phyloP scores from a whole-genome alignment of 2,888 invertebrate genomes.

The Ophion ellenae region DNA sequence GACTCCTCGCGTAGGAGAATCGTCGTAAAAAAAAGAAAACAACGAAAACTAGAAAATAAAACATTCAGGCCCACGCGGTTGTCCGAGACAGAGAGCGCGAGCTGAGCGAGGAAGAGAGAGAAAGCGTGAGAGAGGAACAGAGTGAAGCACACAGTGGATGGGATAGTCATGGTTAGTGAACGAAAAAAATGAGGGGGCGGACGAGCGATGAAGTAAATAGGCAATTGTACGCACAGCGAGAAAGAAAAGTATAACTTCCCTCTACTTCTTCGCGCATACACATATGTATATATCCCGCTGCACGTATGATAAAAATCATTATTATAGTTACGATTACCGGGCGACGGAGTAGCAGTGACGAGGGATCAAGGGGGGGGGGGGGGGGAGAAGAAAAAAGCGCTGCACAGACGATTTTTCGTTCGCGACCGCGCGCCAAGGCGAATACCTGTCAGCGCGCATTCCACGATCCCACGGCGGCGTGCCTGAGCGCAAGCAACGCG shows the following conservation, averaged over 20 bases:
- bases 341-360: not conserved
- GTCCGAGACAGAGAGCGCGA: not conserved
- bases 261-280: not conserved
- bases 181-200: conserved; percentile 44
- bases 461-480: conserved; percentile 75
- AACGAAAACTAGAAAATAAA: conserved; percentile 12
- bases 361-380: not conserved
- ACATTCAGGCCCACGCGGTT: conserved; percentile 5
- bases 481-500: conserved; percentile 57
- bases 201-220: conserved; percentile 53
- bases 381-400: conserved; percentile 45
- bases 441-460: conserved; percentile 81
- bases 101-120: conserved; percentile 1
- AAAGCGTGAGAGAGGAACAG: not conserved
- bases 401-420: conserved; percentile 72
- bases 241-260: conserved; percentile 32
- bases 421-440: conserved; percentile 75
- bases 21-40: not conserved
- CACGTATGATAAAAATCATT: conserved; percentile 14
- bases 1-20: not conserved
- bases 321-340: conserved; percentile 15
- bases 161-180: conserved; percentile 44
- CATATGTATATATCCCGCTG: not conserved
- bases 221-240: conserved; percentile 42
- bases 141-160: not conserved